Percentiles rank a stretch among this genome's conserved stretches.
phyloP scores from a whole-genome alignment of 2,888 invertebrate species.

The Daptonema setosum region DNA sequence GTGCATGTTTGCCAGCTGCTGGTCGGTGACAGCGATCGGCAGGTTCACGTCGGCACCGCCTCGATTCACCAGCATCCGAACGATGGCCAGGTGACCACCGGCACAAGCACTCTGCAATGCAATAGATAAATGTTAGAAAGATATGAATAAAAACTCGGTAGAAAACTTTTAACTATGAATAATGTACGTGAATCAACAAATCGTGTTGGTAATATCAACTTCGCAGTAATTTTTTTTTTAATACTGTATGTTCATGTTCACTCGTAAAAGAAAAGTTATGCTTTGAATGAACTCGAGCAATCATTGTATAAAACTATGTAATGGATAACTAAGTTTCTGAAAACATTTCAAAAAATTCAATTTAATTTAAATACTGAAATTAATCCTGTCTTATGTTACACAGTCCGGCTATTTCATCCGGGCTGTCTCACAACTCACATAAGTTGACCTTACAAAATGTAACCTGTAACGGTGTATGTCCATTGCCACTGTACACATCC shows the following conservation, averaged over 20 bases:
- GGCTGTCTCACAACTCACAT: too few relatives aligned
- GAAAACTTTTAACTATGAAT: background rate
- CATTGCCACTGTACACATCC: conserved; percentile 20
- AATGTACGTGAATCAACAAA: background rate
- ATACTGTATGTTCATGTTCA: too few relatives aligned
- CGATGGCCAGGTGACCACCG: conserved; percentile 1
- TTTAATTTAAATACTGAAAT: too few relatives aligned
- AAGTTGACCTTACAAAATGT: too few relatives aligned
- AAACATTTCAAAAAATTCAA: too few relatives aligned
- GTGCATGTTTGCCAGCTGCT: conserved; percentile 15
- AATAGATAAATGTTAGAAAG: background rate
- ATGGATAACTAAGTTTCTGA: too few relatives aligned
- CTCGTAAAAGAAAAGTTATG: too few relatives aligned
- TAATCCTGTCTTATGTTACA: too few relatives aligned
- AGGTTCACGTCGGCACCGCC: conserved; percentile 63
- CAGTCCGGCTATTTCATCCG: too few relatives aligned
- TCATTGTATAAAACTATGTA: too few relatives aligned
- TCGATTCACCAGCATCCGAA: conserved; percentile 4
- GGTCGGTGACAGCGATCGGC: conserved; percentile 33
- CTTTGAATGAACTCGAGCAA: too few relatives aligned
- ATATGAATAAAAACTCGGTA: conserved; percentile 1
- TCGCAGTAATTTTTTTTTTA: too few relatives aligned
- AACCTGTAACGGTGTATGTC: conserved; percentile 23
- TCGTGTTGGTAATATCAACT: background rate
- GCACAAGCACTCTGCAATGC: background rate